Base-by-base conservation (phyloP, 2,888 invertebrate species). In the Diarsia dahlii region DNA sequence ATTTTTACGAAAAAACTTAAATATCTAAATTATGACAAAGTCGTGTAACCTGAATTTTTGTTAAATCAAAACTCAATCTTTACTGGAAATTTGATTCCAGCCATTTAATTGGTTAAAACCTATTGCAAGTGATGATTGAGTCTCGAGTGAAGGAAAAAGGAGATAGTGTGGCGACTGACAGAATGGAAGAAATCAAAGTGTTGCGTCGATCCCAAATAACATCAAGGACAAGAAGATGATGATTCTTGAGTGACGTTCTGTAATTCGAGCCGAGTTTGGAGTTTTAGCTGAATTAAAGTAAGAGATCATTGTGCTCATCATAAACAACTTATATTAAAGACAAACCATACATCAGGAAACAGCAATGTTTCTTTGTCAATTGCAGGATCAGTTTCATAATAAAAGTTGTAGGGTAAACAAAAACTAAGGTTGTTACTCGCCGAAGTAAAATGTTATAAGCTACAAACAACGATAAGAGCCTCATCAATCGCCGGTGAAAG, bases 401-500 rank as follows among this genome's bases (percentile, higher is more conserved):
- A 20, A 20, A 60, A 34, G 20, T 39, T 62, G 18, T 39, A 4
- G 20, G 34, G 60, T 20, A 62, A 20, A 62, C 34, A 28, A 39
- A 62, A n/a, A 39, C 39, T 39, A 20, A 62, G 5, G 62, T 62
- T 62, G 34, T 15, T 23, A 5, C 56, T 48, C 9, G 39, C 15
- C 8, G 6, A 46, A 58, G 23, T 58, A 63, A 69, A 52, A 56
- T 18, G 23, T 58, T 60, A 52, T 56, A 3, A 63, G 23, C 48
- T 12, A 54, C 69, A 60, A 68, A 74, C 58, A 71, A 50, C 62
- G 48, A 60, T 71, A 74, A 68, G 12, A 75, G 34, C 69, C 63
- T 66, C 71, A 84, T 82, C 82, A 72, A 82, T 82, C 75, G 28
- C 68, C 69, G 60, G 81, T 71, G 34, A 18, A 63, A 68, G 28